Base-by-base conservation (phyloP, 2,113 vertebrate genomes). In the Neopipo cinnamomea region DNA sequence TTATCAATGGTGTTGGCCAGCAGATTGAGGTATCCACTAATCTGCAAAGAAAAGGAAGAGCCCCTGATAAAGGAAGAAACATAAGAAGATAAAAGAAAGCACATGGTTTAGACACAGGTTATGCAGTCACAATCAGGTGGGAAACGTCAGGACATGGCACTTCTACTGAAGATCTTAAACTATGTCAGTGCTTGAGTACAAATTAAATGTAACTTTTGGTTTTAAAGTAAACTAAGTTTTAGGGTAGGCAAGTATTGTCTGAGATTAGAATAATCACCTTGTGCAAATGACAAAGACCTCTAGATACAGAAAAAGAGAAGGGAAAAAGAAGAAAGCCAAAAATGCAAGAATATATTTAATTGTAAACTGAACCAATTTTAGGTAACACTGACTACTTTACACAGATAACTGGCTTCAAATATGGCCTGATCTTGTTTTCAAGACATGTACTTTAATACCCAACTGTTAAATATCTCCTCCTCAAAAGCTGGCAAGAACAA, bases 1-100 rank as follows among this genome's bases (percentile, higher is more conserved):
- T 99, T 99, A 97, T 99, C 99, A 50, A 99, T 99, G 94, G 99
- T 99, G 97, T 99, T 99, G 79, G 99, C 99, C 94, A 99, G 97
- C 24, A 99, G 98, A 96, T 99, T 99, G 95, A 99, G 98, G 97
- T 99, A 99, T 91, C 99, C 99, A 65, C 99, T 99, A 28, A 98
- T 99, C 99, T 99, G 97, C 58, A 96, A 53, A 75, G 80, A 89
- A 55, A 91, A 96, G 55, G 35, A 93, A 96, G 27, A 94, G n/a
- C 6, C 10, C 10, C 31, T n/a, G 62, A 78, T 89, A 70, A 96
- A 68, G 20, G 42, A 80, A 70, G 33, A 75, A 31, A 77, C 1
- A 1, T 37, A 62, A 59, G n/a, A 79, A 68, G 52, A 87, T 16
- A 62, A 62, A 85, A 65, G 33, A 66, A 82, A 80, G 63, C 12